Conservation (phyloP, 2,888 invertebrate species). For the Muscina levida region DNA sequence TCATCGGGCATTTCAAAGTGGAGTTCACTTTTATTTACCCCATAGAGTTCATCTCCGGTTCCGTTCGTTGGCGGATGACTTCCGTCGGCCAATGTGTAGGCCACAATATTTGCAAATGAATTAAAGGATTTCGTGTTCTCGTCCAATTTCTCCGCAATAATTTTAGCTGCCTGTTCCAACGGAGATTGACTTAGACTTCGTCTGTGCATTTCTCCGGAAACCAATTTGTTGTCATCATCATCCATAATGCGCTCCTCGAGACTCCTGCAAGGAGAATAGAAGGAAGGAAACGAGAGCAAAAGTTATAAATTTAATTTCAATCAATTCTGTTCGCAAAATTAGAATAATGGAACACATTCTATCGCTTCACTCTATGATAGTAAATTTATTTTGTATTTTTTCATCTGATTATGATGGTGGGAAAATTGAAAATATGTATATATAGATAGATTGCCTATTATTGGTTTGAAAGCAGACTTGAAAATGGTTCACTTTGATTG, state of each 20-base stretch:
- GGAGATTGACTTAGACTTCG: constrained; percentile 75
- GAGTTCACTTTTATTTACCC: not conserved
- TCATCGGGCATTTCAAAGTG: constrained; percentile 1
- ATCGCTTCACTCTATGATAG: too few species aligned
- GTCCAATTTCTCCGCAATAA: constrained; percentile 46
- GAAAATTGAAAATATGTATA: too few species aligned
- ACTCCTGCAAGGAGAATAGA: constrained; percentile 68
- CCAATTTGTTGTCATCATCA: constrained; percentile 74
- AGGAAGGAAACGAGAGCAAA: not conserved
- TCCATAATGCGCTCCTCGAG: constrained; percentile 73
- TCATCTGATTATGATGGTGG: too few species aligned
- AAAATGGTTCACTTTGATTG: too few species aligned
- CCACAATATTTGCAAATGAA: constrained; percentile 19
- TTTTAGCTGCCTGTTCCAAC: constrained; percentile 61
- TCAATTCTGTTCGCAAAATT: not conserved
- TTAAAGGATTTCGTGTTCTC: constrained; percentile 48
- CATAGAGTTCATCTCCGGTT: constrained; percentile 17
- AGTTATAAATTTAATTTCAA: not conserved
- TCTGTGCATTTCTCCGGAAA: constrained; percentile 75
- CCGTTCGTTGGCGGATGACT: constrained; percentile 31
- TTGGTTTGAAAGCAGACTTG: too few species aligned
- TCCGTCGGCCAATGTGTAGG: constrained; percentile 32
- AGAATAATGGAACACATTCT: too few species aligned
- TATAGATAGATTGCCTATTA: too few species aligned
- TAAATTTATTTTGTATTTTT: too few species aligned